Conservation (phyloP, 2,888 invertebrate species). For the Zaprionus bogoriensis region DNA sequence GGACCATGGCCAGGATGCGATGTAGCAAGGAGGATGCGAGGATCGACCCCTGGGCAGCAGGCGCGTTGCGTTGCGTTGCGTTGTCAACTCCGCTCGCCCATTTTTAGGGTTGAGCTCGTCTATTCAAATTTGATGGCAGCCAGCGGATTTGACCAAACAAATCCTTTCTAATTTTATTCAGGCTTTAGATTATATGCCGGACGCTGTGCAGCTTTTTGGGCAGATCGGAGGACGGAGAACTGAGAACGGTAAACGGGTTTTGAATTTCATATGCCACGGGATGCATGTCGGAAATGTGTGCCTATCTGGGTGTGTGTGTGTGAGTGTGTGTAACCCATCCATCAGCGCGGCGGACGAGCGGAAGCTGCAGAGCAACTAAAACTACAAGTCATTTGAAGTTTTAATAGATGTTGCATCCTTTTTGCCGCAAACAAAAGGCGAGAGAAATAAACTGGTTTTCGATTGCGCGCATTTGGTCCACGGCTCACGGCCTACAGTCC, state of each 20-base stretch:
- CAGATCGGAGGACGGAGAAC: slow-evolving; percentile 2
- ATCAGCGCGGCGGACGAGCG: slow-evolving; percentile 53
- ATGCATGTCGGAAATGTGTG: slow-evolving; percentile 26
- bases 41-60: slow-evolving; percentile 62
- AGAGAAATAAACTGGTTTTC: slow-evolving; percentile 62
- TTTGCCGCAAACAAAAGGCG: slow-evolving; percentile 40
- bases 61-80: slow-evolving; percentile 1
- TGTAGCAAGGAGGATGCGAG: neutral
- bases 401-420: slow-evolving; percentile 75
- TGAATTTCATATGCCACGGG: slow-evolving; percentile 61
- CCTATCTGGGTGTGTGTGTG: slow-evolving; percentile 1
- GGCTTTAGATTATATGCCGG: slow-evolving; percentile 66
- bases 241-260: slow-evolving; percentile 59
- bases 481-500: slow-evolving; percentile 27
- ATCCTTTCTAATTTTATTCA: slow-evolving; percentile 66
- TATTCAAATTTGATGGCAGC: slow-evolving; percentile 59
- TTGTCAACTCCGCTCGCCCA: slow-evolving; percentile 54
- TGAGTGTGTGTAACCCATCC: slow-evolving; percentile 58
- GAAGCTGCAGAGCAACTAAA: slow-evolving; percentile 63
- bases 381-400: slow-evolving; percentile 73
- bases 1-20: slow-evolving; percentile 25
- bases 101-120: slow-evolving; percentile 37
- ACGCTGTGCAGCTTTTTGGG: slow-evolving; percentile 65
- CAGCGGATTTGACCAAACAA: slow-evolving; percentile 72
- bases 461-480: slow-evolving; percentile 35